Percentiles rank a stretch among this genome's conserved stretches.
These are phyloP conservation scores for Ganaspis sp. DNA, from an alignment of 1,140 invertebrate species.

Conservation along the genomic window DNA sequence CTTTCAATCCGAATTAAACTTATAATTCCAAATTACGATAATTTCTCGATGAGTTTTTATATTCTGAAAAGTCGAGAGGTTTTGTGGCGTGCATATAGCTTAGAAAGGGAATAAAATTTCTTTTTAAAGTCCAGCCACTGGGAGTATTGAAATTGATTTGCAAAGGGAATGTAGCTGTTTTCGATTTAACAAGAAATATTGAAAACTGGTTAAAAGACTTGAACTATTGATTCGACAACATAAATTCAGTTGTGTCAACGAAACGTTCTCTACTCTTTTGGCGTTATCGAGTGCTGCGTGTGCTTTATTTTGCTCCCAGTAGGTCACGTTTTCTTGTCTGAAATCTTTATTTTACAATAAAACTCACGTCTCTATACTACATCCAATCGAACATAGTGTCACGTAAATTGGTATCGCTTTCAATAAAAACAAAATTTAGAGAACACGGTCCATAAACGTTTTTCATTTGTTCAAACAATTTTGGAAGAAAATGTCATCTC, in stretches of 20 bases:
- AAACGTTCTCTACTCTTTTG: slow-evolving; percentile 7
- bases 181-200: slow-evolving; percentile 19
- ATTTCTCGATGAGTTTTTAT: background rate
- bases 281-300: slow-evolving; percentile 14
- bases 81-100: background rate
- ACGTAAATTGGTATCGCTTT: slow-evolving; percentile 24
- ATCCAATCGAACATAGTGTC: slow-evolving; percentile 13
- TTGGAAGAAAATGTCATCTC: background rate
- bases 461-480: background rate
- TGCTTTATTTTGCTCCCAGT: slow-evolving; percentile 23
- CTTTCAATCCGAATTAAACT: background rate
- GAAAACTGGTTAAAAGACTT: background rate
- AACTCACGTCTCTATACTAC: slow-evolving; percentile 8
- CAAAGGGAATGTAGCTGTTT: background rate
- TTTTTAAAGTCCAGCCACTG: background rate
- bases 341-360: slow-evolving; percentile 27
- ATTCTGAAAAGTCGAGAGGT: background rate
- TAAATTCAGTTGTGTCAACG: slow-evolving; percentile 28
- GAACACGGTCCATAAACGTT: background rate
- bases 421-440: slow-evolving; percentile 19
- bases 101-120: no score
- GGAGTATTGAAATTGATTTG: background rate
- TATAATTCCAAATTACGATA: background rate
- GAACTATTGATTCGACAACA: slow-evolving; percentile 12
- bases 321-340: slow-evolving; percentile 28